phyloP scores from a whole-genome alignment of 2,113 vertebrate species.

The Dissostichus mawsoni region DNA sequence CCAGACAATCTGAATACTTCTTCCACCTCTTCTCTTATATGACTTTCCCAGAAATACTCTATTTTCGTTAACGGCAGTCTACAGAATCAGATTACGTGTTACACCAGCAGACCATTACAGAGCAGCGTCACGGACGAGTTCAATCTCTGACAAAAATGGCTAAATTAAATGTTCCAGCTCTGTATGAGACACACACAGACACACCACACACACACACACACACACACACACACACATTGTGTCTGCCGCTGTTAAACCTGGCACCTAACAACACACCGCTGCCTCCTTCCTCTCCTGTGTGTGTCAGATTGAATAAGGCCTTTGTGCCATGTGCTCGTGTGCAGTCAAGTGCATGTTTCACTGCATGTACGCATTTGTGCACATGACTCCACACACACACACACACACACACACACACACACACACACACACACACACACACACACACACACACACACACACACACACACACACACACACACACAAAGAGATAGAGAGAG shows the following conservation, averaged over 20 bases:
- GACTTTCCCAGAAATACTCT: not conserved
- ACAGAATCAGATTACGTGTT: not conserved
- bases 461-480: no score
- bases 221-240: no score
- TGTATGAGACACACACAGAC: not conserved
- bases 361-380: conserved; percentile 32
- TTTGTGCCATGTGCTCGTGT: conserved; percentile 31
- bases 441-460: not conserved
- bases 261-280: conserved; percentile 9
- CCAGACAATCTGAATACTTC: no score
- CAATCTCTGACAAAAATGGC: not conserved
- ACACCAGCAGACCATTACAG: not conserved
- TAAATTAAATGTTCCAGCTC: not conserved
- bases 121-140: not conserved
- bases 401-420: not conserved
- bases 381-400: conserved; percentile 18
- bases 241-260: not conserved
- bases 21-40: not conserved
- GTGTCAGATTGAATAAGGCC: conserved; percentile 46
- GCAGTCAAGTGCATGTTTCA: conserved; percentile 54
- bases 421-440: no score
- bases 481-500: not conserved
- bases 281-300: conserved; percentile 12
- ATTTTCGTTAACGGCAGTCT: not conserved
- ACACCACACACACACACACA: not conserved